A percentile compares a stretch with the other conserved stretches of the same genome.
Evolutionary conservation across 2,797 vertebrate genomes (phyloP).

Genomic region (Poecilia gillii): DNA sequence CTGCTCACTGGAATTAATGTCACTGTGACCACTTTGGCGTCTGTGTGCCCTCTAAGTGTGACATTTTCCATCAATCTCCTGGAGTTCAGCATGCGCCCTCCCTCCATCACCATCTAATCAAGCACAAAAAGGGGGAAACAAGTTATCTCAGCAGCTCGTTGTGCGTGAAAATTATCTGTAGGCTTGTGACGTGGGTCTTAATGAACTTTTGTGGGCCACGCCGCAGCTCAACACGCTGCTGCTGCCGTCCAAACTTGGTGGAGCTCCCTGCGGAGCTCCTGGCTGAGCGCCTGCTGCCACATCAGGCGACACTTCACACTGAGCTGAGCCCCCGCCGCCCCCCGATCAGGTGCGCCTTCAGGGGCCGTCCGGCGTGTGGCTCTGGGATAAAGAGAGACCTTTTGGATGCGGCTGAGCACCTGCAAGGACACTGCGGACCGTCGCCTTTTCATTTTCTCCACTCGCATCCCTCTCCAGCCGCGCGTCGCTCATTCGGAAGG

Average conservation of each 20-base stretch:
- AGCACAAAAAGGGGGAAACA: neutral
- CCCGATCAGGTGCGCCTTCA: slow-evolving; percentile 42
- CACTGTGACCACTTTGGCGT: slow-evolving; percentile 26
- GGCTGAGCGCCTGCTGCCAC: slow-evolving; percentile 29
- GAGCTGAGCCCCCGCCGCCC: neutral
- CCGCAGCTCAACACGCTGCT: slow-evolving; percentile 37
- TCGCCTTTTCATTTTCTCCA: slow-evolving; percentile 22
- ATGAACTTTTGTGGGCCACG: slow-evolving; percentile 41
- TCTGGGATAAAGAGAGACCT: slow-evolving; percentile 16
- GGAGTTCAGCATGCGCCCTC: neutral
- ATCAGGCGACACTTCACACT: slow-evolving; percentile 31
- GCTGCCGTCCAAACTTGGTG: slow-evolving; percentile 55
- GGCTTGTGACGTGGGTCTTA: slow-evolving; percentile 46
- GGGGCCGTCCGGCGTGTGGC: slow-evolving; percentile 26
- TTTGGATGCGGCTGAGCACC: slow-evolving; percentile 45
- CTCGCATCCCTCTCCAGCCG: slow-evolving; percentile 36
- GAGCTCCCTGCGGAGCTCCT: slow-evolving; percentile 31
- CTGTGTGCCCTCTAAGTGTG: neutral
- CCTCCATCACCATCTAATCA: neutral
- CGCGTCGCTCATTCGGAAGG: slow-evolving; percentile 22
- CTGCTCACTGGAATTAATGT: slow-evolving; percentile 12
- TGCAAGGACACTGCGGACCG: slow-evolving; percentile 58
- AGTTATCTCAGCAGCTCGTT: slow-evolving; percentile 12
- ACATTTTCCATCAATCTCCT: neutral
- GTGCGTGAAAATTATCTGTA: slow-evolving; percentile 14